phyloP scores from a whole-genome alignment of 2,113 vertebrate species.

The Apeltes quadracus region DNA sequence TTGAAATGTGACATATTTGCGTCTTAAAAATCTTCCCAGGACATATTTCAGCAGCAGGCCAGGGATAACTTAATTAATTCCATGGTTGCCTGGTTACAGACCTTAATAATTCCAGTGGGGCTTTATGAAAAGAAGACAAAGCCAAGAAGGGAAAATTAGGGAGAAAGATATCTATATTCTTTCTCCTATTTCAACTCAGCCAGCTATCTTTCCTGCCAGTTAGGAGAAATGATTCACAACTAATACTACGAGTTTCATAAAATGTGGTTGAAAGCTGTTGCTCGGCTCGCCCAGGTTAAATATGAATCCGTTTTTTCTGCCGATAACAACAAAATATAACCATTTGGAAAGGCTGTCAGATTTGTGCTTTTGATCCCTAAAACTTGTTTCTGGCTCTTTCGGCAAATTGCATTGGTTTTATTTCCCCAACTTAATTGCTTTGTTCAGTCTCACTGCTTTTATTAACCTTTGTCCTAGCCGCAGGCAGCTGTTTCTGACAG shows the following conservation, averaged over 20 bases:
- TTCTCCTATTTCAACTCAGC: not conserved
- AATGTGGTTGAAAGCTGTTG: not conserved
- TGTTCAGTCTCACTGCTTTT: not conserved
- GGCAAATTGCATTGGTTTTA: not conserved
- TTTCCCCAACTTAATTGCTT: not conserved
- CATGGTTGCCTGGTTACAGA: conserved; percentile 63
- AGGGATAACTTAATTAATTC: conserved; percentile 43
- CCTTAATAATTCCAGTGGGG: conserved; percentile 35
- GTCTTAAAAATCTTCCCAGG: too few species aligned
- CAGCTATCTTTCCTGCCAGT: not conserved
- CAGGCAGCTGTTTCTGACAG: not conserved
- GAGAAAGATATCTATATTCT: conserved; percentile 24
- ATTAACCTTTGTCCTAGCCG: not conserved
- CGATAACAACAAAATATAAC: not conserved
- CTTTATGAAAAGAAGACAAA: conserved; percentile 34
- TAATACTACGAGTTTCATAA: not conserved
- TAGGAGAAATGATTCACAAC: not conserved
- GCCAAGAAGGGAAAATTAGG: conserved; percentile 32
- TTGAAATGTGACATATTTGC: conserved; percentile 29
- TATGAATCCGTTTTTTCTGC: not conserved
- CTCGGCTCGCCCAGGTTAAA: not conserved
- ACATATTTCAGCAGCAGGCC: conserved; percentile 50
- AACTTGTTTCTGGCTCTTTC: not conserved
- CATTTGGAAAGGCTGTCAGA: not conserved
- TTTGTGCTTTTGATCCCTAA: not conserved